phyloP scores from a whole-genome alignment of 2,797 vertebrate species.

The Danio jaintianensis region DNA sequence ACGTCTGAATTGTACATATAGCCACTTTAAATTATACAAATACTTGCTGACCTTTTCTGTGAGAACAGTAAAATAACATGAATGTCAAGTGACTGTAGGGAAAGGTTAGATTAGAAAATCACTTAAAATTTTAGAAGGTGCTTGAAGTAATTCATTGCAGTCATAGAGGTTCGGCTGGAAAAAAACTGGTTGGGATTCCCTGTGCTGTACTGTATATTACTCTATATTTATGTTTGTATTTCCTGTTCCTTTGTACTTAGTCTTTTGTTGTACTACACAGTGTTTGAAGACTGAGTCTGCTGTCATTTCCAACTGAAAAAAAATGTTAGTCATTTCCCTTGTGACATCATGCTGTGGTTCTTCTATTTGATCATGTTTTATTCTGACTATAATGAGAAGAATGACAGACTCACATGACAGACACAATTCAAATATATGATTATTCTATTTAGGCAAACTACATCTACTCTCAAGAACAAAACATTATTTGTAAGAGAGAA shows the following conservation, averaged over 20 bases:
- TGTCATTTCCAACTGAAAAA: conserved; percentile 11
- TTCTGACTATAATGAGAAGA: conserved; percentile 9
- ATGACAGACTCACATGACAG: not conserved
- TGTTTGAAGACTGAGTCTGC: conserved; percentile 13
- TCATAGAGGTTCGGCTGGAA: not conserved
- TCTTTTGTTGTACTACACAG: conserved; percentile 9
- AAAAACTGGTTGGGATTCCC: not conserved
- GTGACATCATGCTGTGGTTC: conserved; percentile 5
- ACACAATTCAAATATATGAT: conserved; percentile 12
- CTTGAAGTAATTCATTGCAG: not conserved
- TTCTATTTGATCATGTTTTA: conserved; percentile 14
- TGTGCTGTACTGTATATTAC: not conserved
- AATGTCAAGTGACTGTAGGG: not conserved
- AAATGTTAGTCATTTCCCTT: conserved; percentile 15
- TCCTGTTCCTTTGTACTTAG: not conserved
- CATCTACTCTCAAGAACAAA: not conserved
- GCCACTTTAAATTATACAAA: not conserved
- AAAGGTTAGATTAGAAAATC: conserved; percentile 1
- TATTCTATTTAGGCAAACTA: not conserved
- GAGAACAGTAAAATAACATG: not conserved
- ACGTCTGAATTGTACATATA: too few relatives aligned
- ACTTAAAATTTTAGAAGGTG: not conserved
- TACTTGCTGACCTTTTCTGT: not conserved
- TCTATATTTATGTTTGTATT: not conserved
- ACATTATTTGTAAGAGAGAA: not conserved